Evolutionary conservation across 2,888 invertebrate genomes (phyloP), one percentile per base, ranked within the genome.

Genomic region (Tholera decimalis): DNA sequence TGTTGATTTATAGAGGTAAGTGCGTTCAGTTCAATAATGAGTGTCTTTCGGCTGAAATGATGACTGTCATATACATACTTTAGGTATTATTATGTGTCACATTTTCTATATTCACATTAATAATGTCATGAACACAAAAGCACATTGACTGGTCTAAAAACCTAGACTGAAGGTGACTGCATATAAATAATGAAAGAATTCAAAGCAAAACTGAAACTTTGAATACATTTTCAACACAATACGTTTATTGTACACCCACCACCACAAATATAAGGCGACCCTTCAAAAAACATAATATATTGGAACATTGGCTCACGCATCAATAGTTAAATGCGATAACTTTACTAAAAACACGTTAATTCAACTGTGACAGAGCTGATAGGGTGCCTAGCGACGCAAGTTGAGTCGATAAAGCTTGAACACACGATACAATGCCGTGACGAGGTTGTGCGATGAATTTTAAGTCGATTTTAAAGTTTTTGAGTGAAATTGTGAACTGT

Each of bases 351-450:
- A 85, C 80, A 77, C 79, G 87, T 84, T 90, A 89, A 92, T 89
- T 89, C 90, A 82, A 88, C 87, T 87, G 92, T 90, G 85, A 88
- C 88, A 79, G 63, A 75, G 82, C 86, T 77, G 92, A 92, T 93
- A 92, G 88, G 85, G 80, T 79, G 83, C 76, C 81, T 80, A 73
- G 73, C 87, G 88, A 79, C 82, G 74, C 69, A 72, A 20, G 77
- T 89, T 91, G 85, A 75, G 82, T 92, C 91, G 79, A 91, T 91
- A 90, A 85, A 80, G 73, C 62, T 55, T 60, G 30, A 41, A 56
- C n/a, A 41, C 22, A 60, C 39, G 22, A 26, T 22, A 75, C 57
- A 51, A 49, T 33, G n/a, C 39, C 9, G 26, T 50, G 30, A 15
- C 30, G 8, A 28, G 22, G 9, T 28, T 44, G 43, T 37, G 57